Evolutionary conservation across 64 coral and sea anemone genomes (phyloP).

Genomic region (Catalaphyllia jardinei): DNA sequence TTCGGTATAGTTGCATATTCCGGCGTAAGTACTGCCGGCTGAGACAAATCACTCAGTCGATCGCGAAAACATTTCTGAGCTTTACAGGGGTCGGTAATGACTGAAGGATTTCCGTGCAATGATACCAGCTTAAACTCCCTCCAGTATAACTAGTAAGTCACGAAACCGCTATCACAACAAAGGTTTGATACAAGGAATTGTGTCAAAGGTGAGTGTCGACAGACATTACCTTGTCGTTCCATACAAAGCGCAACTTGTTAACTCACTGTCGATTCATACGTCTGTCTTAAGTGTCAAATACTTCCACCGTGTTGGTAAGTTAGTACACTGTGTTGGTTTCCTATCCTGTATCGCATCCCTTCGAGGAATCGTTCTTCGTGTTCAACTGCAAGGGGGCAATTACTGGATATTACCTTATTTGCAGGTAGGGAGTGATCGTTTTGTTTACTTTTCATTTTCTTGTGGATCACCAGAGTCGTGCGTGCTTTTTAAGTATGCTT

Average conservation of each 20-base stretch:
- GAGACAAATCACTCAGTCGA: background rate
- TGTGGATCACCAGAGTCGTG: too few relatives aligned
- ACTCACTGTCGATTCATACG: background rate
- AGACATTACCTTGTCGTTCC: background rate
- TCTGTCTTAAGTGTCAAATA: constrained; percentile 15
- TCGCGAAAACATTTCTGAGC: background rate
- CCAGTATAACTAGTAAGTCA: background rate
- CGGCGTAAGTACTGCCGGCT: too few relatives aligned
- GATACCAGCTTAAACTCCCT: background rate
- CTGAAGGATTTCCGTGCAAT: constrained; percentile 24
- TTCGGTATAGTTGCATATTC: too few relatives aligned
- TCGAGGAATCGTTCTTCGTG: background rate
- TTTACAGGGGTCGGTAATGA: background rate
- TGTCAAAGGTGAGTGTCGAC: constrained; percentile 9
- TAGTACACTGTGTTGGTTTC: background rate
- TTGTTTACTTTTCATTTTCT: background rate
- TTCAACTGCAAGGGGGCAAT: background rate
- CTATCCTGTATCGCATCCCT: background rate
- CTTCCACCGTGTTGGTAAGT: background rate
- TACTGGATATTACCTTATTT: background rate
- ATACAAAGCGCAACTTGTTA: constrained; percentile 2
- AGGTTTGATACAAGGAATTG: background rate
- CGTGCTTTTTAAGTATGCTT: too few relatives aligned
- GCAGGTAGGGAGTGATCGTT: background rate
- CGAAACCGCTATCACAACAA: background rate